Base-by-base conservation (phyloP, 2,888 invertebrate species). In the Macrophya annulata region DNA sequence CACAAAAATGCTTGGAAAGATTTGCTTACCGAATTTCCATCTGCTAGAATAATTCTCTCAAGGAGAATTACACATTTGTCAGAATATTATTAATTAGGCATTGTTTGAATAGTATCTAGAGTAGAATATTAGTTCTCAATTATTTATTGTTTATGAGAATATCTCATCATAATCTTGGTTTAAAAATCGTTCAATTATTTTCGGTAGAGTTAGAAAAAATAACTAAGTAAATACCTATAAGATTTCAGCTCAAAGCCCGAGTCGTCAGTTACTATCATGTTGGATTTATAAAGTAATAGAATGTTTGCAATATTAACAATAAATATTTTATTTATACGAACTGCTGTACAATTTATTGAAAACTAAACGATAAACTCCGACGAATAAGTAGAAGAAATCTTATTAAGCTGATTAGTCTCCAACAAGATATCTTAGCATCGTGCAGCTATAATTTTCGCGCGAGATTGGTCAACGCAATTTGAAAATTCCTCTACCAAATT, bases 401-500 rank as follows among this genome's bases (percentile, higher is more conserved):
- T 72, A 83, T 85, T 84, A 74, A 76, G 74, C 84, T 86, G 85
- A 85, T 86, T 86, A 84, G 59, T 25, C 86, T 59, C 31, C 31
- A 3, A 84, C 15, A n/a, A 15, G 37, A 71, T 10, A 84, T 87
- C 89, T 89, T 90, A 91, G 88, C 90, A 92, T 85, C 90, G 91
- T 62, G 91, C 90, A 79, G 92, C 92, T 86, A 94, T 92, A 84
- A 94, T 89, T 9, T 91, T 91, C n/a, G 94, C 93, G 85, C 96
- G 94, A 88, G 95, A 94, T 88, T 94, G 91, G 90, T 95, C 95
- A 21, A 96, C 96, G 89, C 96, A 96, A 88, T 94, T 94, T 82
- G 95, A 94, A 91, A 96, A 96, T 86, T 94, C 94, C 89, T 95
- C 93, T 0, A 96, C 96, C 89, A 95, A 94, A 87, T 94, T 94